Conservation (phyloP, 1,140 invertebrate species). For the Drosophila kepulauana region DNA sequence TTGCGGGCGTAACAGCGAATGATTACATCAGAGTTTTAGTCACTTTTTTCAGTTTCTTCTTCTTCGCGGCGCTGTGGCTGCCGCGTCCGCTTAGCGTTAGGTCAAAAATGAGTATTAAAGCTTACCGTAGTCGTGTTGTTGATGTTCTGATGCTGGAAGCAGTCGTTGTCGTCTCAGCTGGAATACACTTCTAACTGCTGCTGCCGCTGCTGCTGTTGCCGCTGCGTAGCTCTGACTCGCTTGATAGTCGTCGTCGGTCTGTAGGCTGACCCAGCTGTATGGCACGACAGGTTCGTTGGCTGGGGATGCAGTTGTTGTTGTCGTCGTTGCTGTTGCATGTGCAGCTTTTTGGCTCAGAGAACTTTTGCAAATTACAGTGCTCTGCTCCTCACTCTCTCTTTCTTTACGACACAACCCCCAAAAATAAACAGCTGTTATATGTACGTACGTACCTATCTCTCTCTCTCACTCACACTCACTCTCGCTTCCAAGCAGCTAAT, state of each 20-base stretch:
- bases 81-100: constrained; percentile 17
- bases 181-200: constrained; percentile 38
- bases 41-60: constrained; percentile 52
- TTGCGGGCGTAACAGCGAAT: constrained; percentile 70
- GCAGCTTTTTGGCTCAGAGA: constrained; percentile 64
- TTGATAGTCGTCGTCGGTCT: constrained; percentile 73
- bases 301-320: constrained; percentile 51
- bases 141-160: constrained; percentile 52
- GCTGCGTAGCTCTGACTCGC: constrained; percentile 32
- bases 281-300: constrained; percentile 3
- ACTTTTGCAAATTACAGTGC: constrained; percentile 35
- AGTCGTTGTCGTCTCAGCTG: constrained; percentile 42
- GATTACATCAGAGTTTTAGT: constrained; percentile 83
- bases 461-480: neutral
- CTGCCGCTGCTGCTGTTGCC: constrained; percentile 21
- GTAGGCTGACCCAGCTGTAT: constrained; percentile 38
- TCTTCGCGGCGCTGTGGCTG: constrained; percentile 19
- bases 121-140: constrained; percentile 59
- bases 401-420: neutral
- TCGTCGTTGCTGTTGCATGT: constrained; percentile 36
- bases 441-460: neutral
- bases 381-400: constrained; percentile 19
- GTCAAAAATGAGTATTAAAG: constrained; percentile 57
- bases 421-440: constrained; percentile 35
- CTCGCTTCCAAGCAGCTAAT: constrained; percentile 14